phyloP scores from a whole-genome alignment of 2,113 vertebrate species.

The Arenaria interpres region DNA sequence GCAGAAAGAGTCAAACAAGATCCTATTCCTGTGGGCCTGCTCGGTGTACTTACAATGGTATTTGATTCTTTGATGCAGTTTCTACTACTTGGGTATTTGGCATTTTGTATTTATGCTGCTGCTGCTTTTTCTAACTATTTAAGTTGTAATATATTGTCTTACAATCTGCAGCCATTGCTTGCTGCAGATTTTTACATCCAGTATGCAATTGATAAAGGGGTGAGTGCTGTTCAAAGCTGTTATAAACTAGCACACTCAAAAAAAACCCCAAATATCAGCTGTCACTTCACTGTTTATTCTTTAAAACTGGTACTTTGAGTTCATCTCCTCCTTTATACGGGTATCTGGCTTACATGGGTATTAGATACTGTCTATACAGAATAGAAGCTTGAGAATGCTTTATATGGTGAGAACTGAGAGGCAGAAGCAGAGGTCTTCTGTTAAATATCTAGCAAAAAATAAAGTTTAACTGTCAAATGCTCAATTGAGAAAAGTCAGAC shows the following conservation, averaged over 20 bases:
- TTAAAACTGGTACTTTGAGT: not conserved
- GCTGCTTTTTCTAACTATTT: not conserved
- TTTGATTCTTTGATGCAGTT: not conserved
- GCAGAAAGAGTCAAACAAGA: conserved; percentile 96
- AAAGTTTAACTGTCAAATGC: not conserved
- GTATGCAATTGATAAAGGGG: not conserved
- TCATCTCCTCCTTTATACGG: not conserved
- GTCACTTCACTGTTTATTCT: not conserved
- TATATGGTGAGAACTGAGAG: not conserved
- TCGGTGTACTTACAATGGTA: conserved; percentile 96
- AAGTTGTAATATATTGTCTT: not conserved
- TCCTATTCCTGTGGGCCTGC: conserved; percentile 89
- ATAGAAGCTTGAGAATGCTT: not conserved
- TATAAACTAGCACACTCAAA: not conserved
- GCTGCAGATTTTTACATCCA: not conserved
- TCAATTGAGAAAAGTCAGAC: not conserved
- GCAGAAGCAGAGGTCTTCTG: not conserved
- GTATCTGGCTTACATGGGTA: not conserved
- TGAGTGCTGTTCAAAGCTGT: not conserved
- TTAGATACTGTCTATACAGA: not conserved
- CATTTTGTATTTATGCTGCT: not conserved
- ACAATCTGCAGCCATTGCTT: not conserved
- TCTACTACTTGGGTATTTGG: not conserved
- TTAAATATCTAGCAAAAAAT: too few relatives aligned
- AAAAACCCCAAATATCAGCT: not conserved